Evolutionary conservation across 1,140 invertebrate genomes (phyloP), one percentile per base, ranked within the genome.

Genomic region (Drosophila equinoxialis): DNA sequence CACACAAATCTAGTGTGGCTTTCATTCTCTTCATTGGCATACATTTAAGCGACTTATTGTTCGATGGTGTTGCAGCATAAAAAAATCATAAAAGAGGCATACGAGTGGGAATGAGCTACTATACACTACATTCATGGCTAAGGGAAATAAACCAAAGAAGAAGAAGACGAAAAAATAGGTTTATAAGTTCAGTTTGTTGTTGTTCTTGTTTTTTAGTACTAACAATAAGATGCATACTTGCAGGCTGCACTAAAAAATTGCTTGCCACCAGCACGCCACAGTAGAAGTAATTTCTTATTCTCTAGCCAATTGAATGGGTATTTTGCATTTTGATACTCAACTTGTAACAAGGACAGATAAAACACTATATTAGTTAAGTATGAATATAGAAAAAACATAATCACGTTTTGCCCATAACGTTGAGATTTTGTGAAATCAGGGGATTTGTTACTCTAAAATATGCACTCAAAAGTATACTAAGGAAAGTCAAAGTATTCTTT

Each of bases 211-310:
- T 51, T 51, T 51, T 51, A 14, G 57, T 71, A 71, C 33, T 11
- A 54, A 17, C 23, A 37, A 45, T 39, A 71, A 74, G 72, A 65
- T 48, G 69, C 68, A 73, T 72, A 60, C 30, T 77, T 71, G 17
- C 58, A 57, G 67, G 58, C 74, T 67, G 48, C 63, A 66, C 68
- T 71, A 62, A 58, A 71, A 77, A 77, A 77, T 77, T 66, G 74
- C 73, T 68, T 45, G 66, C 65, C 71, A 41, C 51, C 33, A 58
- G 17, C 11, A 54, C 23, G 11, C 37, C 37, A 39, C 37, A 58
- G 55, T 20, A 17, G 39, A n/a, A 17, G 61, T 65, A 41, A 58
- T 60, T 59, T 41, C 41, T 35, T 41, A 41, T 54, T 58, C 26
- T 17, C 0, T 11, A 54, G 1, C 0, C 14, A 17, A 13, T n/a